Conservation (phyloP, 2,888 invertebrate species). For the Xylota segnis region DNA sequence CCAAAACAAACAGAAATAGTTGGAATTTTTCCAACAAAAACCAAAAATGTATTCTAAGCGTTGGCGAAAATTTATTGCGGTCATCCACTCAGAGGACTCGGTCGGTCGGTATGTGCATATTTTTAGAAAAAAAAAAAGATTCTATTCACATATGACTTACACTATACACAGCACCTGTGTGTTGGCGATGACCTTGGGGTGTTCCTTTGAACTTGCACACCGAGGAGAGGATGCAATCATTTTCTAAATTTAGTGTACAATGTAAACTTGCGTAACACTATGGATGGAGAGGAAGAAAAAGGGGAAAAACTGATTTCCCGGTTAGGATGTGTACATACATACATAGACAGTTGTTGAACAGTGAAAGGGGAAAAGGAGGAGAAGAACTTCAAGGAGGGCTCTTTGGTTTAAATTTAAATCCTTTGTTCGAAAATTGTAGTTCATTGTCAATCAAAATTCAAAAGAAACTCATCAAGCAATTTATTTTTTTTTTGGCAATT, state of each 20-base stretch:
- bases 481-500: background rate
- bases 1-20: conserved; percentile 10
- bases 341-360: background rate
- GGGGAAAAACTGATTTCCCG: conserved; percentile 2
- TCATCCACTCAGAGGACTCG: conserved; percentile 29
- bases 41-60: background rate
- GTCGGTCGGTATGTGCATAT: background rate
- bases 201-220: conserved; percentile 31
- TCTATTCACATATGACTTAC: conserved; percentile 10
- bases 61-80: conserved; percentile 25
- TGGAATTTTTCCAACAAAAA: conserved; percentile 25
- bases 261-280: conserved; percentile 20
- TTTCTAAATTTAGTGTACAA: conserved; percentile 32
- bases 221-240: background rate
- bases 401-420: background rate
- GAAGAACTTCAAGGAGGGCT: background rate
- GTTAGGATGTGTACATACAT: background rate
- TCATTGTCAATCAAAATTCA: conserved; percentile 4
- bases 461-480: background rate
- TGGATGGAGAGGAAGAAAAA: background rate
- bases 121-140: conserved; percentile 6
- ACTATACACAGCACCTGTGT: background rate
- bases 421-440: background rate
- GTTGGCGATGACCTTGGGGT: conserved; percentile 20
- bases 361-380: background rate